Percentiles rank a stretch among this genome's conserved stretches.
Conservation (phyloP, 2,797 vertebrate genomes). For the Kryptolebias ocellatus region DNA sequence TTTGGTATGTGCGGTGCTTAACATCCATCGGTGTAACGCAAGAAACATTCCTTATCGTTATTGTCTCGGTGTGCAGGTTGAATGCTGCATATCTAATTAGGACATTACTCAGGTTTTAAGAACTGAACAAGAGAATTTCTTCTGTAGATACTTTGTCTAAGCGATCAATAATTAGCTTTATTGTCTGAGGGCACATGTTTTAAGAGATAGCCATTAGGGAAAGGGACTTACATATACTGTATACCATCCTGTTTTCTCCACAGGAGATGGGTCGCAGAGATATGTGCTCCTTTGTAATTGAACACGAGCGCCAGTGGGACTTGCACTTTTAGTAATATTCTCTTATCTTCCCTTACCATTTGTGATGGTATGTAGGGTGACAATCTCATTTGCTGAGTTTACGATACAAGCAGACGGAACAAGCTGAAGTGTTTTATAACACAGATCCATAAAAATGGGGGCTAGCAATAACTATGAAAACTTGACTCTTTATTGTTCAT, state of each 20-base stretch:
- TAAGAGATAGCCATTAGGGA: constrained; percentile 51
- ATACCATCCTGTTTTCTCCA: constrained; percentile 17
- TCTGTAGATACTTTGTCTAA: constrained; percentile 36
- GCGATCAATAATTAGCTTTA: constrained; percentile 53
- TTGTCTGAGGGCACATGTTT: constrained; percentile 54
- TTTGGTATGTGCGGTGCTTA: constrained; percentile 45
- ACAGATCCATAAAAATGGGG: constrained; percentile 30
- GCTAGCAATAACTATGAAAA: constrained; percentile 33
- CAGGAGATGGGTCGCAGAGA: constrained; percentile 24
- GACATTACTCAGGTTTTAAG: constrained; percentile 40
- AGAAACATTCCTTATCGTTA: constrained; percentile 44
- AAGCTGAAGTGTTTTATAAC: constrained; percentile 31
- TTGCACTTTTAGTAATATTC: constrained; percentile 37
- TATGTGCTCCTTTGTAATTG: constrained; percentile 36
- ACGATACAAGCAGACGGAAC: constrained; percentile 21
- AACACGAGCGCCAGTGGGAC: constrained; percentile 26
- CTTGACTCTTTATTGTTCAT: constrained; percentile 25
- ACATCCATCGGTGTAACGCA: constrained; percentile 25
- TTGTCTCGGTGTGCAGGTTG: constrained; percentile 45
- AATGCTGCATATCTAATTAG: constrained; percentile 24
- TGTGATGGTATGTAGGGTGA: constrained; percentile 33
- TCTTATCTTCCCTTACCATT: constrained; percentile 51
- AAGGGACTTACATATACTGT: constrained; percentile 18
- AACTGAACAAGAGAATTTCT: constrained; percentile 45
- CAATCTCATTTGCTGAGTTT: constrained; percentile 55